Evolutionary conservation across 2,888 invertebrate species (phyloP), one percentile per base, ranked within the genome.

Genomic region (Campaea margaritaria): DNA sequence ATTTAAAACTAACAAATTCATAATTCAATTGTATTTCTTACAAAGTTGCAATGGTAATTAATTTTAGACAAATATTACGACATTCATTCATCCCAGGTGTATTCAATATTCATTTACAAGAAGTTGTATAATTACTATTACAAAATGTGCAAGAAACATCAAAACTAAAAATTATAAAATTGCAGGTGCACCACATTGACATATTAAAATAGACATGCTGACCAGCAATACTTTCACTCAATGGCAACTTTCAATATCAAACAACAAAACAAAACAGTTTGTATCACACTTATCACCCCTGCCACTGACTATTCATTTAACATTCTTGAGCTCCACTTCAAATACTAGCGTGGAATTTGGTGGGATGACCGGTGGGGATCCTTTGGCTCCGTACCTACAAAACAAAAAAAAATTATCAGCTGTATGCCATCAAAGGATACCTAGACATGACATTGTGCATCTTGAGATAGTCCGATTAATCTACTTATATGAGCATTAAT

Each of bases 261-360:
- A 71, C 70, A 75, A 78, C 68, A 75, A 75, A 77, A 79, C 76
- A 75, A 74, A 70, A 36, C 31, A 46, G 67, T 78, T 74, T 73
- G 64, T 70, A 64, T 79, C 76, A 78, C 74, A 76, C 77, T 31
- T 74, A 74, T 64, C 66, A 75, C 65, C 71, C 62, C 71, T 54
- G 51, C 3, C 21, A 49, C 38, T 45, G 62, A 72, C 63, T 65
- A 56, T 73, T 89, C 93, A 96, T 83, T 94, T 94, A 66, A 97
- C 95, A 82, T 95, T 95, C 85, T 96, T 97, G 58, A 99, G 91
- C 90, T 98, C 98, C 42, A 99, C 96, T 74, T 98, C 98, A 83
- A 98, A 99, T 11, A 96, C 93, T 69, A 99, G 93, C 11, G 96
- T 96, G 46, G 97, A 95, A 85, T 98, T 97, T 42, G 97, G 95